phyloP scores from a whole-genome alignment of 2,888 invertebrate genomes.

The Tipula helvola region DNA sequence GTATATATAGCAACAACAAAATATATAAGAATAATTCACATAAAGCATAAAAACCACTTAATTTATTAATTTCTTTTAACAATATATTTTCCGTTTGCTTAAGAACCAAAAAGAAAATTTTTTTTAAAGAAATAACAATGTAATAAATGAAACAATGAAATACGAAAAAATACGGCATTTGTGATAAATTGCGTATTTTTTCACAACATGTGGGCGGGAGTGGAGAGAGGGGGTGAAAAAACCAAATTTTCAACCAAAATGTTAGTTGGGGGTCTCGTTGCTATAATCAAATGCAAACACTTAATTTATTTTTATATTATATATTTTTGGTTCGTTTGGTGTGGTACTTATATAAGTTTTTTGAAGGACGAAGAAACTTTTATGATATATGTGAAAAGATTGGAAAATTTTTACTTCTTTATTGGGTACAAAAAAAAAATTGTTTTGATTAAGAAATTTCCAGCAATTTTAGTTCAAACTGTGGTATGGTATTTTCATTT shows the following conservation, averaged over 20 bases:
- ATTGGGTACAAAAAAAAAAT: no score
- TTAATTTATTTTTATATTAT: neutral
- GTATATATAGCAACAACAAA: neutral
- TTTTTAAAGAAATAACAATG: neutral
- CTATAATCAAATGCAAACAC: neutral
- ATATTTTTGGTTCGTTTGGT: neutral
- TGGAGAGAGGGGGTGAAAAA: neutral
- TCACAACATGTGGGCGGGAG: neutral
- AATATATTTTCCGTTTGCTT: neutral
- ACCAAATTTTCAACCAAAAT: neutral
- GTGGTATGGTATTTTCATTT: no score
- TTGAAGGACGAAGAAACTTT: neutral
- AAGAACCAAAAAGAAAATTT: neutral
- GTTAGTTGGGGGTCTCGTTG: neutral
- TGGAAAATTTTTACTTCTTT: neutral
- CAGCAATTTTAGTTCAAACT: no score
- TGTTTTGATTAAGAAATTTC: no score
- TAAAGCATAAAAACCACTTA: neutral
- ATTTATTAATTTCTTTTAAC: slow-evolving; percentile 4
- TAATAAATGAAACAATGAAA: slow-evolving; percentile 4
- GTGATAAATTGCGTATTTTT: neutral
- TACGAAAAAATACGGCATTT: neutral
- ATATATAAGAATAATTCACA: neutral
- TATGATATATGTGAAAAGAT: neutral
- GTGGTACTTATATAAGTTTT: neutral